phyloP scores from a whole-genome alignment of 2,797 vertebrate species.

The Sorex maritimensis region DNA sequence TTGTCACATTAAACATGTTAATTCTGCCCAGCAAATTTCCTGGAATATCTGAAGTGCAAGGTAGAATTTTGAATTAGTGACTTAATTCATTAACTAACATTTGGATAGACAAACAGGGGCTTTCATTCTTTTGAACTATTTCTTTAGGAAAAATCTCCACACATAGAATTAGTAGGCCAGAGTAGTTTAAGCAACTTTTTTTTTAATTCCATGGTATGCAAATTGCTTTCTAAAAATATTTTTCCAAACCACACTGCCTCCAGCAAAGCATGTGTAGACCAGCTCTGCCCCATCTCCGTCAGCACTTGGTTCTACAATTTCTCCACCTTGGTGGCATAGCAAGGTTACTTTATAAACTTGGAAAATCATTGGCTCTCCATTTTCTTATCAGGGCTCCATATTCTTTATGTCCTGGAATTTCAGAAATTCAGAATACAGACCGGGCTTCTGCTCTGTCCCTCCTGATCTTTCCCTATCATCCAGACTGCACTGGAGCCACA shows the following conservation, averaged over 20 bases:
- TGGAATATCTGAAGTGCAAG: background rate
- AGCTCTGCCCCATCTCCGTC: background rate
- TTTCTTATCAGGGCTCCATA: background rate
- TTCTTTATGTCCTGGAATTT: background rate
- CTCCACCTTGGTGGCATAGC: background rate
- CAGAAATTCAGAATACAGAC: conserved; percentile 6
- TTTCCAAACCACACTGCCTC: conserved; percentile 71
- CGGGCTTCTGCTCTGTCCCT: background rate
- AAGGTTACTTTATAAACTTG: conserved; percentile 15
- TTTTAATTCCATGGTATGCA: conserved; percentile 60
- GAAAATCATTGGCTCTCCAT: background rate
- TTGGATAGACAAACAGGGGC: conserved; percentile 17
- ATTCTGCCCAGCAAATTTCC: background rate
- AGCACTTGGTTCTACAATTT: background rate
- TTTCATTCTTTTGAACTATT: conserved; percentile 63
- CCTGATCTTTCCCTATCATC: background rate
- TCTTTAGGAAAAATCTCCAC: conserved; percentile 56
- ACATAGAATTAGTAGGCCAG: conserved; percentile 46
- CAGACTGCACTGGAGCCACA: background rate
- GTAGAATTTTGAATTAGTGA: conserved; percentile 43
- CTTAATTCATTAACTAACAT: conserved; percentile 66
- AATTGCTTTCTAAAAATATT: conserved; percentile 77
- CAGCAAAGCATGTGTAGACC: conserved; percentile 56
- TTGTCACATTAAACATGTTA: background rate
- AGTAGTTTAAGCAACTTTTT: conserved; percentile 62